Evolutionary conservation across 2,888 invertebrate genomes (phyloP).

Genomic region (Eudasyphora cyanicolor): DNA sequence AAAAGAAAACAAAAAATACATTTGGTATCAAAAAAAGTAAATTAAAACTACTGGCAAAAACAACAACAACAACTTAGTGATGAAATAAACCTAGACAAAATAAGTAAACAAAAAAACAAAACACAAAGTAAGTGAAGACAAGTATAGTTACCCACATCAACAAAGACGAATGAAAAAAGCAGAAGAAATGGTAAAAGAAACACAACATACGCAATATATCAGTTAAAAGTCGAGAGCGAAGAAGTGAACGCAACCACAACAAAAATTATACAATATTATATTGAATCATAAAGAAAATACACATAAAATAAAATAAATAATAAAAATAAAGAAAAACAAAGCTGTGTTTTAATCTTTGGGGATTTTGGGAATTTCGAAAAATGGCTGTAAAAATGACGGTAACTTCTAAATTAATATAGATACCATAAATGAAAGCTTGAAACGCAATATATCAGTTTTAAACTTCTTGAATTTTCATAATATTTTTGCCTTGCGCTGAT

Average conservation of each 20-base stretch:
- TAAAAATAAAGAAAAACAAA: conserved; percentile 48
- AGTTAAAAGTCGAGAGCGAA: conserved; percentile 48
- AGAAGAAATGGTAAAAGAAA: conserved; percentile 33
- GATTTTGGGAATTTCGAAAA: too few species aligned
- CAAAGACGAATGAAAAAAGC: conserved; percentile 26
- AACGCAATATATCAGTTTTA: too few species aligned
- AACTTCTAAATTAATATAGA: too few species aligned
- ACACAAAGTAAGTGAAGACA: conserved; percentile 16
- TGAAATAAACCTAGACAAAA: conserved; percentile 40
- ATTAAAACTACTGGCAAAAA: conserved; percentile 39
- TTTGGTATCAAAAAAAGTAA: conserved; percentile 46
- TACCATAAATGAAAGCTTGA: too few species aligned
- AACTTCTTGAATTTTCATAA: too few species aligned
- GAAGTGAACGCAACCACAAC: conserved; percentile 8
- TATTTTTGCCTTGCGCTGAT: too few species aligned
- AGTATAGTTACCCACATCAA: neutral
- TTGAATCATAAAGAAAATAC: conserved; percentile 64
- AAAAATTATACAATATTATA: conserved; percentile 63
- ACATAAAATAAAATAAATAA: conserved; percentile 68
- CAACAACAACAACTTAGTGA: conserved; percentile 46
- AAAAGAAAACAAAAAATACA: conserved; percentile 30
- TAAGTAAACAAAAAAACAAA: conserved; percentile 27
- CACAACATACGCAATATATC: conserved; percentile 69
- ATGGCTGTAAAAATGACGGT: too few species aligned
- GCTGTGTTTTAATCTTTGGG: conserved; percentile 54